A percentile compares a stretch with the other conserved stretches of the same genome.
phyloP scores from a whole-genome alignment of 2,888 invertebrate species.

The Sesia bembeciformis region DNA sequence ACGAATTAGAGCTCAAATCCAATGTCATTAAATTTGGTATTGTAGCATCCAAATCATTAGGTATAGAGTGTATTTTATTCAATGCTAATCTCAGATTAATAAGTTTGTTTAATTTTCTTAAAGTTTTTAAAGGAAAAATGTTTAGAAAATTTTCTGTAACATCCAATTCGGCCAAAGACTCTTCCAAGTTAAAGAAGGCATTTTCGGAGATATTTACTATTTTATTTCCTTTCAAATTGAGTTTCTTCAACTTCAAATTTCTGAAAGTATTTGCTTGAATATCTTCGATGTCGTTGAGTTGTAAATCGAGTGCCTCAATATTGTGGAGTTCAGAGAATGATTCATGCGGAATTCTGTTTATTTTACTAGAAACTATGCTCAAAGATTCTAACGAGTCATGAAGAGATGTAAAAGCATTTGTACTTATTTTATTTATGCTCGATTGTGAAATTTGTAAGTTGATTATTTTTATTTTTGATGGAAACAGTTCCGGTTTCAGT shows the following conservation, averaged over 20 bases:
- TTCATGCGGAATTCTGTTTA: slow-evolving; percentile 84
- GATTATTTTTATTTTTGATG: slow-evolving; percentile 78
- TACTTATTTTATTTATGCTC: slow-evolving; percentile 79
- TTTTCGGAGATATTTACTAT: slow-evolving; percentile 87
- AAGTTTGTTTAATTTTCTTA: slow-evolving; percentile 83
- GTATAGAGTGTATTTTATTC: slow-evolving; percentile 87
- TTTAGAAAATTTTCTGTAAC: slow-evolving; percentile 91
- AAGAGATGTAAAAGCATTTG: slow-evolving; percentile 79
- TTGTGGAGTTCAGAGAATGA: slow-evolving; percentile 81
- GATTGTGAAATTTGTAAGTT: slow-evolving; percentile 87
- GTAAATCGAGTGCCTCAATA: slow-evolving; percentile 85
- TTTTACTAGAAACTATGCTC: slow-evolving; percentile 84
- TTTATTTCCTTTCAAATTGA: slow-evolving; percentile 89
- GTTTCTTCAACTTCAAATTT: slow-evolving; percentile 84
- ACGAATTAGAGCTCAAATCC: slow-evolving; percentile 90
- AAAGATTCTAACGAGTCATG: slow-evolving; percentile 82
- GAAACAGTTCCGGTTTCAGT: slow-evolving; percentile 84
- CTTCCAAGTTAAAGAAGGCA: slow-evolving; percentile 86
- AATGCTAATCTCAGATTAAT: slow-evolving; percentile 83
- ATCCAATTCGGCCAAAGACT: slow-evolving; percentile 85
- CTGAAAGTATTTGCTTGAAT: slow-evolving; percentile 89
- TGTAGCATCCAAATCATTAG: slow-evolving; percentile 81
- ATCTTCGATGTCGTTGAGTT: slow-evolving; percentile 88
- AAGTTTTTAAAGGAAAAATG: slow-evolving; percentile 85
- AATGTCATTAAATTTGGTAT: slow-evolving; percentile 83